Base-by-base conservation (phyloP, 2,113 vertebrate species). In the Gobiocypris rarus region DNA sequence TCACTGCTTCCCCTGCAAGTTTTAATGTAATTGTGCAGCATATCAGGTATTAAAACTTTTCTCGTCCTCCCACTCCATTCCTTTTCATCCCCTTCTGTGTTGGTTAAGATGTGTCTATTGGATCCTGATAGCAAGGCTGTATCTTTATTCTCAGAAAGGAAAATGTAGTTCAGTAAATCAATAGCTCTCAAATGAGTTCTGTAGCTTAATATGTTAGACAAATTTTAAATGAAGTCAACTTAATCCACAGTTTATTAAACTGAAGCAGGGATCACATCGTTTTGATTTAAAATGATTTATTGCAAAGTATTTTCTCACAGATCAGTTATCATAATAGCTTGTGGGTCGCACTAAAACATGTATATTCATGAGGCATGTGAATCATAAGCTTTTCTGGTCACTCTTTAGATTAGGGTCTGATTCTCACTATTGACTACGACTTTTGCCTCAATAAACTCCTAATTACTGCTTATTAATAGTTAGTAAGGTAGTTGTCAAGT, bases 1-100 rank as follows among this genome's bases (percentile, higher is more conserved):
- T 84, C 41, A 48, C 58, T 75, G 24, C 41, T 61, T 58, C 52
- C 9, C 82, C 70, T 58, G 34, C 34, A 65, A 83, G 80, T 79
- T 88, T 83, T 74, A 73, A 86, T 83, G 45, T 48, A 83, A 87
- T 86, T 80, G 79, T 69, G 7, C 69, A 38, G 28, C 17, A 41
- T 59, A 76, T 85, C 75, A 81, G 52, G 63, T 56, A 83, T 82
- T 76, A 75, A 82, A 71, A 73, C 50, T 63, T 61, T 73, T 82
- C 50, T 56, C 31, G 7, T 70, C 50, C 65, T 71, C 63, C 61
- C 71, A 13, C 50, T 56, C 22, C 38, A 28, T 50, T 61, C 31
- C n/a, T n/a, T 77, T 48, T 43, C 48, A 7, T 31, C 28, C 34
- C 10, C 10, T 34, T 45, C 48, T 22, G 3, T 79, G 28, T 41